phyloP scores from a whole-genome alignment of 2,888 invertebrate species.

The Pharmacophagus antenor region DNA sequence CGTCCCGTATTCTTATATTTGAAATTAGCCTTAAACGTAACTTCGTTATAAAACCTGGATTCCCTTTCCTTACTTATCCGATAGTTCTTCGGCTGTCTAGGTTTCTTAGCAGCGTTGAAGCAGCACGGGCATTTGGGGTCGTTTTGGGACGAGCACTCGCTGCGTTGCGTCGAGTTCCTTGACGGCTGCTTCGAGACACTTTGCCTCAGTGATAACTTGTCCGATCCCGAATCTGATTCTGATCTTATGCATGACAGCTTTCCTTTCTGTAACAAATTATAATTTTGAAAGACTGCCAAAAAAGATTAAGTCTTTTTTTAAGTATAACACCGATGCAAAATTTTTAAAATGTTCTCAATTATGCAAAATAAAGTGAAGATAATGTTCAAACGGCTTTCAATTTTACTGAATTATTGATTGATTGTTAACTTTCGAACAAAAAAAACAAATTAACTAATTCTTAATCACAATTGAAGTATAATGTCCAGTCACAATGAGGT shows the following conservation, averaged over 20 bases:
- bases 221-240: slow-evolving; percentile 73
- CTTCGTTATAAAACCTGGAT: slow-evolving; percentile 62
- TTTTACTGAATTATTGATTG: too few species aligned
- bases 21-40: slow-evolving; percentile 69
- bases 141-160: slow-evolving; percentile 59
- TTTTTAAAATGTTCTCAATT: too few species aligned
- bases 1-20: slow-evolving; percentile 68
- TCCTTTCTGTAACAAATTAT: slow-evolving; percentile 51
- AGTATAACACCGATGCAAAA: too few species aligned
- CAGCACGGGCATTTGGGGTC: slow-evolving; percentile 73
- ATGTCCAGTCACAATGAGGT: too few species aligned
- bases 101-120: slow-evolving; percentile 58
- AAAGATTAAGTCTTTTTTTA: too few species aligned
- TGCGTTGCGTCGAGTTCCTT: slow-evolving; percentile 58
- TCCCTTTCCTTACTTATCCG: slow-evolving; percentile 58
- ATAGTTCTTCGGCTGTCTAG: slow-evolving; percentile 47
- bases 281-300: too few species aligned
- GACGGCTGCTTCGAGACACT: slow-evolving; percentile 64
- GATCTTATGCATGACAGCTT: slow-evolving; percentile 73
- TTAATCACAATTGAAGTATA: too few species aligned
- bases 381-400: too few species aligned
- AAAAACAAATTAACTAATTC: too few species aligned
- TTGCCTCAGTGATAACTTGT: slow-evolving; percentile 66
- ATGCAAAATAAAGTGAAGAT: too few species aligned
- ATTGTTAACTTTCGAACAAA: too few species aligned